Evolutionary conservation across 2,113 vertebrate species (phyloP).

Genomic region (Labeo rohita): DNA sequence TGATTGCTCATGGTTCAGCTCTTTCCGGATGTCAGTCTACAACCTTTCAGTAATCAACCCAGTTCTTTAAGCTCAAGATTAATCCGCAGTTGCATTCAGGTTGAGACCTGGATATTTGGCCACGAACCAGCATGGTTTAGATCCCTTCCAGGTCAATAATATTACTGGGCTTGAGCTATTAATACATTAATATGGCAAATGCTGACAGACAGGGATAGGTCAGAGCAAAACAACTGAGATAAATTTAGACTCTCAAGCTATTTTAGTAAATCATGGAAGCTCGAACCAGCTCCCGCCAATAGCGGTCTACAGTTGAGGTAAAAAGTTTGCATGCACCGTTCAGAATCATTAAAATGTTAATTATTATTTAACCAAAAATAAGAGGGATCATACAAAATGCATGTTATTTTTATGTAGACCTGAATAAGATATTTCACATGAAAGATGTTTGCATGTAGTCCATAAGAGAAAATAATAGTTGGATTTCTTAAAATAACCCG

Average conservation of each 20-base stretch:
- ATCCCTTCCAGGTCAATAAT: not conserved
- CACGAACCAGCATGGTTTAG: not conserved
- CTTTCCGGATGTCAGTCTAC: not conserved
- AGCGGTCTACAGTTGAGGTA: not conserved
- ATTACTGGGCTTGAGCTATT: not conserved
- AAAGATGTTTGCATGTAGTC: too few relatives aligned
- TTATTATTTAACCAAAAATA: too few relatives aligned
- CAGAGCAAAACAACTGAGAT: not conserved
- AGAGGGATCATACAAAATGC: too few relatives aligned
- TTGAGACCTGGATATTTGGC: not conserved
- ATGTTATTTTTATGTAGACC: too few relatives aligned
- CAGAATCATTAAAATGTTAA: too few relatives aligned
- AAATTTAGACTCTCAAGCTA: slow-evolving; percentile 4
- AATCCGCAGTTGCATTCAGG: not conserved
- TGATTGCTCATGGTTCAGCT: not conserved
- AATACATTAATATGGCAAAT: not conserved
- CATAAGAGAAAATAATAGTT: too few relatives aligned
- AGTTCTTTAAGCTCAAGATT: not conserved
- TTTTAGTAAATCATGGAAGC: not conserved
- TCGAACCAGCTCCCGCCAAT: not conserved
- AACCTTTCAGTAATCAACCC: not conserved
- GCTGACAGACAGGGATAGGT: not conserved
- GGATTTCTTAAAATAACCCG: too few relatives aligned
- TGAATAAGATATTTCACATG: too few relatives aligned
- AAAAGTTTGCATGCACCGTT: too few relatives aligned